phyloP scores from a whole-genome alignment of 2,797 vertebrate genomes.

The Syngnathus rostellatus region DNA sequence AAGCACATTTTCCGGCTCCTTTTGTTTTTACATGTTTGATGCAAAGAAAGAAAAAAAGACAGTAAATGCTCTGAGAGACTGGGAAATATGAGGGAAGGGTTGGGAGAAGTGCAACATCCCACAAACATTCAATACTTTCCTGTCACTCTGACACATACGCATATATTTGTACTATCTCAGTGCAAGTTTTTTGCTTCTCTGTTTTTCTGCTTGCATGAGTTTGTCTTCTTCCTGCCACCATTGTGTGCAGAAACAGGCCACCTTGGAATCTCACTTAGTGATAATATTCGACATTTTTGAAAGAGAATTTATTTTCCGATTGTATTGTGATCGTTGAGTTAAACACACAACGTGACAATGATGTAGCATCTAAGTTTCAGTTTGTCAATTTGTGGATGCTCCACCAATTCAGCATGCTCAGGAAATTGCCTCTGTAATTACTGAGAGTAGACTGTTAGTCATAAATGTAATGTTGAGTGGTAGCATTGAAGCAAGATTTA shows the following conservation, averaged over 20 bases:
- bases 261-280: slow-evolving; percentile 45
- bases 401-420: slow-evolving; percentile 12
- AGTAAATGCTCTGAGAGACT: slow-evolving; percentile 59
- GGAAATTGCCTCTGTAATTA: slow-evolving; percentile 19
- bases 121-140: slow-evolving; percentile 22
- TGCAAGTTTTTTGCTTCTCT: slow-evolving; percentile 38
- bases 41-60: slow-evolving; percentile 72
- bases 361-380: slow-evolving; percentile 10
- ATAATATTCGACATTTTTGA: slow-evolving; percentile 2
- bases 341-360: slow-evolving; percentile 14
- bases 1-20: not conserved
- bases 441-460: slow-evolving; percentile 29
- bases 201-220: slow-evolving; percentile 33
- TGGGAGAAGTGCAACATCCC: slow-evolving; percentile 59
- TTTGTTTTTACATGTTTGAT: slow-evolving; percentile 66
- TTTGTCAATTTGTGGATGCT: slow-evolving; percentile 13
- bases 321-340: slow-evolving; percentile 7
- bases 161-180: slow-evolving; percentile 31
- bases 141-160: slow-evolving; percentile 32
- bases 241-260: slow-evolving; percentile 26
- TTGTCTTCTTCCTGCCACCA: slow-evolving; percentile 23
- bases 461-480: slow-evolving; percentile 13
- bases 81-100: slow-evolving; percentile 54
- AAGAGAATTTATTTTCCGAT: slow-evolving; percentile 4
- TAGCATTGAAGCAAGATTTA: slow-evolving; percentile 23